Evolutionary conservation across 2,113 vertebrate genomes (phyloP).

Genomic region (Neoarius graeffei): DNA sequence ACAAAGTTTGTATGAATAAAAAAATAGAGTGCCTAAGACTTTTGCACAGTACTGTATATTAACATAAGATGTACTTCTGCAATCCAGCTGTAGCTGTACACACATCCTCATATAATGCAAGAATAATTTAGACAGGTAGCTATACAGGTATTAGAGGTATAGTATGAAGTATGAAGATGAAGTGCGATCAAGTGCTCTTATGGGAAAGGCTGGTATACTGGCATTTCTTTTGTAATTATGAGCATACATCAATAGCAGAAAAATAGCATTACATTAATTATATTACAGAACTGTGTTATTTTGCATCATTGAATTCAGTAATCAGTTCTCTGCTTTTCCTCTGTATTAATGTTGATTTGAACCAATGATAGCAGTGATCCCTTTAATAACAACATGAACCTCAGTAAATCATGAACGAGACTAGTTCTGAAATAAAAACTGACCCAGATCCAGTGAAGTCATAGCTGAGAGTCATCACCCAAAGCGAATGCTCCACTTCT

Average conservation of each 20-base stretch:
- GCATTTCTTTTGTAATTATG: background rate
- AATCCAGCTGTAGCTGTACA: background rate
- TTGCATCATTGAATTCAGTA: conserved; percentile 28
- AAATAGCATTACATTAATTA: conserved; percentile 13
- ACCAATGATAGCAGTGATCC: background rate
- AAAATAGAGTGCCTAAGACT: too few species aligned
- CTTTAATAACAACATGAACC: conserved; percentile 18
- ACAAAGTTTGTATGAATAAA: too few species aligned
- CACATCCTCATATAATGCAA: background rate
- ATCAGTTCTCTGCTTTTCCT: conserved; percentile 13
- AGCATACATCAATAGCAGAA: background rate
- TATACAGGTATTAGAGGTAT: background rate
- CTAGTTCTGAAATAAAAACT: background rate
- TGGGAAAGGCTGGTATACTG: background rate
- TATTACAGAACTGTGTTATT: conserved; percentile 19
- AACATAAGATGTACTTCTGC: background rate
- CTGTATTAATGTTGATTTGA: conserved; percentile 5
- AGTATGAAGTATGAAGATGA: too few species aligned
- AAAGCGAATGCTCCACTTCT: conserved; percentile 15
- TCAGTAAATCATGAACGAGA: background rate
- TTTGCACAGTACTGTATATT: too few species aligned
- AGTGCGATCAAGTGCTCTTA: background rate
- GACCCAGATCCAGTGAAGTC: background rate
- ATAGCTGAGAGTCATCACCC: conserved; percentile 18
- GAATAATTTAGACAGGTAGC: too few species aligned